Evolutionary conservation across 1,140 invertebrate genomes (phyloP).

Genomic region (Riptortus pedestris): DNA sequence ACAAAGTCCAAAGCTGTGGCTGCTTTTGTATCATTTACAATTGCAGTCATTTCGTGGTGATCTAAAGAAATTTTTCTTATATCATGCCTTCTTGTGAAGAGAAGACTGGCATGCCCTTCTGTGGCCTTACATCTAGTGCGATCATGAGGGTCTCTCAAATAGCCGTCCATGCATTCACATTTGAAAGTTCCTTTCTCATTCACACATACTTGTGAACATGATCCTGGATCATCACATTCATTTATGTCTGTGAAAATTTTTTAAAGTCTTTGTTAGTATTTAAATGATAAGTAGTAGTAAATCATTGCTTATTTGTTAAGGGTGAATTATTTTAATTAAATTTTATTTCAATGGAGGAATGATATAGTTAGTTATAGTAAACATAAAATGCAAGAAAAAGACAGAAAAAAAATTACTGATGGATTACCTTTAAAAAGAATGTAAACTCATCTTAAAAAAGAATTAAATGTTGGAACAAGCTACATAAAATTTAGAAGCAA

Average conservation of each 20-base stretch:
- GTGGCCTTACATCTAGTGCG: slow-evolving; percentile 72
- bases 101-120: slow-evolving; percentile 58
- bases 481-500: no score
- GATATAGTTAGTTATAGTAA: no score
- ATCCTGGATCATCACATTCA: slow-evolving; percentile 78
- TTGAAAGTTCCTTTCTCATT: slow-evolving; percentile 87
- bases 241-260: slow-evolving; percentile 65
- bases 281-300: no score
- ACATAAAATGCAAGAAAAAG: no score
- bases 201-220: slow-evolving; percentile 84
- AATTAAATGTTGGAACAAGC: no score
- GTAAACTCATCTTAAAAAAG: no score
- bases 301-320: no score
- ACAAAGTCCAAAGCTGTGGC: slow-evolving; percentile 82
- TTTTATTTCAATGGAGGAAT: no score
- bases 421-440: no score
- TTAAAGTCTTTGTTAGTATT: no score
- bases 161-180: slow-evolving; percentile 81
- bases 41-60: slow-evolving; percentile 77
- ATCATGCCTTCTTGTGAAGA: slow-evolving; percentile 76
- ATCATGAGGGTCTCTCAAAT: slow-evolving; percentile 71
- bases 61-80: slow-evolving; percentile 64
- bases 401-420: no score
- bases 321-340: no score
- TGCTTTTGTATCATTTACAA: slow-evolving; percentile 71